Evolutionary conservation across 2,888 invertebrate species (phyloP).

Genomic region (Drosophila kuntzei): DNA sequence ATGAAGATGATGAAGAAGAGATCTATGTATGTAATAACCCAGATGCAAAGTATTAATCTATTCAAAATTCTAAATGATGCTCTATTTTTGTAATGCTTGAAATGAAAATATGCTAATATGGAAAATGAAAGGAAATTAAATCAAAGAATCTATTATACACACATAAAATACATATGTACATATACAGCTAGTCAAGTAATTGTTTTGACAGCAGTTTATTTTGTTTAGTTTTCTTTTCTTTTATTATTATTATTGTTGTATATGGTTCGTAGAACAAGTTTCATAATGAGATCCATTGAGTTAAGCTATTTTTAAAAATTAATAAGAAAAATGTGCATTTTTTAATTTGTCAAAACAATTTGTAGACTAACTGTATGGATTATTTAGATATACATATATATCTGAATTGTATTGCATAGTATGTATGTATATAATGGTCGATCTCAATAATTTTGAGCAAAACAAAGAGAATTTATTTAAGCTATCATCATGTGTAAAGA

Average conservation of each 20-base stretch:
- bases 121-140: constrained; percentile 22
- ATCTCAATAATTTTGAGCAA: constrained; percentile 24
- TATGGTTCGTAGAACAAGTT: no score
- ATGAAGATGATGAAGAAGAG: not conserved
- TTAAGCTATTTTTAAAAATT: no score
- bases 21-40: constrained; percentile 10
- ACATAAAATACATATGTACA: constrained; percentile 9
- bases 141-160: constrained; percentile 13
- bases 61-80: constrained; percentile 38
- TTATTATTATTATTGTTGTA: no score
- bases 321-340: no score
- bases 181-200: no score
- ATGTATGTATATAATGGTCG: constrained; percentile 24
- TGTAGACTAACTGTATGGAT: no score
- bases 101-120: constrained; percentile 8
- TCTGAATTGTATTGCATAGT: constrained; percentile 4
- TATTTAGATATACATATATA: constrained; percentile 2
- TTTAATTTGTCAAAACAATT: no score
- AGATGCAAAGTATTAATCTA: constrained; percentile 34
- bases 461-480: constrained; percentile 44
- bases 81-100: constrained; percentile 58
- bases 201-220: no score
- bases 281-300: no score
- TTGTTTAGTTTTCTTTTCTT: no score
- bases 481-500: constrained; percentile 12